Evolutionary conservation across 35 echinoderm and acorn worm species (phyloP).

Genomic region (Heliocidaris tuberculata): DNA sequence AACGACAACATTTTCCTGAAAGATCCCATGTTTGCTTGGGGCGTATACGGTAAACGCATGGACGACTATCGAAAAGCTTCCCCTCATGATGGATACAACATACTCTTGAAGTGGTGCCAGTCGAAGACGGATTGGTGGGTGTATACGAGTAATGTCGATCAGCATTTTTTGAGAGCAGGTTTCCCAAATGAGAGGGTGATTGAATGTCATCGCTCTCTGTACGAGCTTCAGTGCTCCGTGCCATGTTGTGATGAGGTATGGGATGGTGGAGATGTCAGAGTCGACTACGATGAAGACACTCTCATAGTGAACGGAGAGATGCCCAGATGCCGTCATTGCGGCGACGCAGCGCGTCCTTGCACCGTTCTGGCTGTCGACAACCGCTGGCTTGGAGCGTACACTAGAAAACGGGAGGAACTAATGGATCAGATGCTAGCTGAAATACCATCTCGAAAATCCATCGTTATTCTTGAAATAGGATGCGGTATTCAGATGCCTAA

Average conservation of each 20-base stretch:
- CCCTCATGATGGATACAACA: conserved; percentile 18
- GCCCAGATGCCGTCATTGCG: not conserved
- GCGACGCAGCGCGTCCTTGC: conserved; percentile 30
- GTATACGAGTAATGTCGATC: conserved; percentile 38
- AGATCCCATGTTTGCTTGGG: conserved; percentile 10
- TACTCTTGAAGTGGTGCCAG: conserved; percentile 9
- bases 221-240: conserved; percentile 28
- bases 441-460: not conserved
- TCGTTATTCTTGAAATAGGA: conserved; percentile 17
- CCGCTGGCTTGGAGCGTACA: conserved; percentile 10
- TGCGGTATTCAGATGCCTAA: conserved; percentile 41
- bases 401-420: not conserved
- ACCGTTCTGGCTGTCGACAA: not conserved
- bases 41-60: conserved; percentile 37
- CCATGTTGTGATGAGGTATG: conserved; percentile 42
- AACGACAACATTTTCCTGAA: conserved; percentile 21
- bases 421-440: conserved; percentile 2
- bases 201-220: conserved; percentile 32
- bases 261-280: conserved; percentile 19
- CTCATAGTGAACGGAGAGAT: not conserved
- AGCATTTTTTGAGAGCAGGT: conserved; percentile 25
- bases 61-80: not conserved
- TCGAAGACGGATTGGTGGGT: not conserved
- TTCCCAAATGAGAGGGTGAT: not conserved
- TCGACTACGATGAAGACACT: conserved; percentile 29